These are phyloP conservation scores for Holothuria scabra DNA, from an alignment of 53 echinoderm and acorn worm genomes.

Conservation along the genomic window DNA sequence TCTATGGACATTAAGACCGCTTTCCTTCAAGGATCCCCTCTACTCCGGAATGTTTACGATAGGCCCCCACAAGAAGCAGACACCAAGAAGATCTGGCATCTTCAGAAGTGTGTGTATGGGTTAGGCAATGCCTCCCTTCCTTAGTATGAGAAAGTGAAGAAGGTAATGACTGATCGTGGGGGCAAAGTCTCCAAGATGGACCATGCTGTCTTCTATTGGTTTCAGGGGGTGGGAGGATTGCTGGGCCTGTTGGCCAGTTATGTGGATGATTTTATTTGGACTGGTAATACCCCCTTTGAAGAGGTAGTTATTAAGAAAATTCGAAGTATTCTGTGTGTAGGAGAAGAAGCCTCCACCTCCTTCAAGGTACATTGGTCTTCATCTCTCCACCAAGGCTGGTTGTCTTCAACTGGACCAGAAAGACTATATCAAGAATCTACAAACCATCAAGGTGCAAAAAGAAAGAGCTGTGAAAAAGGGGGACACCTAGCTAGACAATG, in stretches of 20 bases:
- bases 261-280: not conserved
- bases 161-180: not conserved
- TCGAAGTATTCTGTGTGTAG: not conserved
- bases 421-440: not conserved
- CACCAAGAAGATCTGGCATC: not conserved
- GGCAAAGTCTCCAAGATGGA: slow-evolving; percentile 2
- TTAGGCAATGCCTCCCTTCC: slow-evolving; percentile 13
- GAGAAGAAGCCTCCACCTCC: slow-evolving; percentile 1
- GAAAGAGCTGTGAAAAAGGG: not conserved
- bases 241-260: not conserved
- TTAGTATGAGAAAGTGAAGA: slow-evolving; percentile 16
- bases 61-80: not conserved
- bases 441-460: not conserved
- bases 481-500: no score
- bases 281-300: not conserved
- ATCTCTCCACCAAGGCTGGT: not conserved
- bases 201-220: slow-evolving; percentile 19
- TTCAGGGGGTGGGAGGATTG: not conserved
- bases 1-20: no score
- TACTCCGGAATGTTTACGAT: no score
- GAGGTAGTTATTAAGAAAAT: slow-evolving; percentile 8
- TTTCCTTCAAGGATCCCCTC: no score
- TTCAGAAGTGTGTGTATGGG: slow-evolving; percentile 18
- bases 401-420: slow-evolving; percentile 10
- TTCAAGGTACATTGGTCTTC: slow-evolving; percentile 21